Evolutionary conservation across 2,113 vertebrate genomes (phyloP).

Genomic region (Phainopepla nitens): DNA sequence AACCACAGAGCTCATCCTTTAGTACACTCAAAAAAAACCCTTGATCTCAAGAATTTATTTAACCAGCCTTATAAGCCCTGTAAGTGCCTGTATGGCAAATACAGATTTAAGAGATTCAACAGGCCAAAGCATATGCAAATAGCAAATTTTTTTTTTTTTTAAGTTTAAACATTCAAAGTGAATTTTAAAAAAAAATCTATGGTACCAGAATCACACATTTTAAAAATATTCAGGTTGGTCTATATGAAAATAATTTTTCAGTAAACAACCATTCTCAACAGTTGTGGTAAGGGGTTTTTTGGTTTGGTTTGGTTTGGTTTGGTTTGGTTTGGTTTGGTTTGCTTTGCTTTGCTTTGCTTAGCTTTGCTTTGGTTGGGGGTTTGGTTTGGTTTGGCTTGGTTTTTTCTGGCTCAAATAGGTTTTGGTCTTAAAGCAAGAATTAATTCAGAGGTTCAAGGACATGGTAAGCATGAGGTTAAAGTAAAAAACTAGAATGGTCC

Average conservation of each 20-base stretch:
- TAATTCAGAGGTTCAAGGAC: background rate
- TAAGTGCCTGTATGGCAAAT: background rate
- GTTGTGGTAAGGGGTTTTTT: background rate
- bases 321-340: background rate
- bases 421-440: background rate
- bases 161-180: background rate
- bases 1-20: background rate
- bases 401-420: background rate
- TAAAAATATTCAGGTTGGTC: background rate
- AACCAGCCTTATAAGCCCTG: background rate
- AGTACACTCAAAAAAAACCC: accelerated
- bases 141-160: accelerated
- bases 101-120: background rate
- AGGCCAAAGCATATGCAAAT: background rate
- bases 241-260: background rate
- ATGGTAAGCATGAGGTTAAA: background rate
- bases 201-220: background rate
- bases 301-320: background rate
- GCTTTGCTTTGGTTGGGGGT: background rate
- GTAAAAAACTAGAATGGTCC: background rate
- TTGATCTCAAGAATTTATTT: background rate
- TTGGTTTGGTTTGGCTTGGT: background rate
- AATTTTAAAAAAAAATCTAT: background rate
- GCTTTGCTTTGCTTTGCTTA: background rate
- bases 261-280: background rate